These are phyloP conservation scores for Tachina fera DNA, from an alignment of 2,888 invertebrate species.

Conservation along the genomic window DNA sequence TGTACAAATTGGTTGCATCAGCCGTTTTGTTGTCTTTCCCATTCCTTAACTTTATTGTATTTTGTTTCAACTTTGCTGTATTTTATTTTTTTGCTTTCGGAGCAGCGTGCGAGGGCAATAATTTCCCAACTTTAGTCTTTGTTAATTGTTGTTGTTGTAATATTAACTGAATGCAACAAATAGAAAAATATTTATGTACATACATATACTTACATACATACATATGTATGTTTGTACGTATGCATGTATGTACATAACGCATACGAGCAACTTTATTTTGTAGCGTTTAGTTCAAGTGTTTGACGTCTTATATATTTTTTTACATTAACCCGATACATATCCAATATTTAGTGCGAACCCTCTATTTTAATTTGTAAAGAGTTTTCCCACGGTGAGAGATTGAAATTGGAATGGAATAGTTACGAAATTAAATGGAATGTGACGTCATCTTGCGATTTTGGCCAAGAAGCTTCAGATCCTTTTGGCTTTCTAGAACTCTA, in stretches of 20 bases:
- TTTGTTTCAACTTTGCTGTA: too few relatives aligned
- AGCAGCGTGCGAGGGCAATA: constrained; percentile 41
- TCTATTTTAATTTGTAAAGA: not conserved
- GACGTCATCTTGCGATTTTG: too few relatives aligned
- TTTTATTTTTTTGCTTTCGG: not conserved
- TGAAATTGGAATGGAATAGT: too few relatives aligned
- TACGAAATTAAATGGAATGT: too few relatives aligned
- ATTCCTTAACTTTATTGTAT: constrained; percentile 21
- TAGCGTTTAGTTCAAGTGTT: constrained; percentile 14
- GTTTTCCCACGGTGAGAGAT: not conserved
- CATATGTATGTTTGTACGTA: not conserved
- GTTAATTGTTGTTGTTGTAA: constrained; percentile 13
- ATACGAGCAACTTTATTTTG: constrained; percentile 23
- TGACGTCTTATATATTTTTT: constrained; percentile 1
- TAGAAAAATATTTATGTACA: not conserved
- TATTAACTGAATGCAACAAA: constrained; percentile 35
- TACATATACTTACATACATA: not conserved
- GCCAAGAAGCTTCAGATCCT: too few relatives aligned
- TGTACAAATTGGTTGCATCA: constrained; percentile 62
- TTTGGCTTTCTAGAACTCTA: too few relatives aligned
- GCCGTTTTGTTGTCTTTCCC: constrained; percentile 38
- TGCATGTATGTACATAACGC: not conserved
- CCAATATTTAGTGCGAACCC: not conserved
- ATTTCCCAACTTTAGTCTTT: constrained; percentile 43
- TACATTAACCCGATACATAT: constrained; percentile 26